Base-by-base conservation (phyloP, 2,797 vertebrate species). In the Thalassophryne amazonica region DNA sequence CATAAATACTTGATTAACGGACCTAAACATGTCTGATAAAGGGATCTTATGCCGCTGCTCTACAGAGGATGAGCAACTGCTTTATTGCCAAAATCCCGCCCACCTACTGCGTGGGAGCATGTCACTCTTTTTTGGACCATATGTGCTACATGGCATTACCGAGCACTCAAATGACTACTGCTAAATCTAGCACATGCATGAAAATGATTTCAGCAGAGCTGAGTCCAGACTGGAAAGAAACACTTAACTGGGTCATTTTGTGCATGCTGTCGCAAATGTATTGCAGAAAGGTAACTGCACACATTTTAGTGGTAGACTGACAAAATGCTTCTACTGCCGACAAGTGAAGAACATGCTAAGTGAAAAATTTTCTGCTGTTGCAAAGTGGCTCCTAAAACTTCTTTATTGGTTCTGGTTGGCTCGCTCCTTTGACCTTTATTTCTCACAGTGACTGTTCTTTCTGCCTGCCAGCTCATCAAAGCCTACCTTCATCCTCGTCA, bases 401-500 rank as follows among this genome's bases (percentile, higher is more conserved):
- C 32, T 30, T 7, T 40, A 37, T 51, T 28, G 17, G 33, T 46
- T 68, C 34, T 40, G 34, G 20, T 29, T 51, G 68, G 60, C 20
- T 66, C 12, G 41, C 36, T 59, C 51, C 48, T 22, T 52, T 67
- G 51, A 74, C 58, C 45, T 80, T 62, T 70, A 54, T 22, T 54
- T 65, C 30, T 28, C 4, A 13, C 18, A 4, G 38, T 40, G 15
- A 58, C 66, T 56, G 50, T 23, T 53, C 18, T 4, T 11, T 7
- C 9, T 16, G 35, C 22, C 42, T 24, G 51, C 58, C 11, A 41
- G 35, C 29, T 71, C 60, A 39, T 77, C 41, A 62, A n/a, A 48
- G 42, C 74, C 23, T 81, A 95, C 93, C 93, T 92, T 96, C 93
- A 68, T 96, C 94, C 59, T 89, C 92, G 27, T 96, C 93, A 16